Evolutionary conservation across 1,140 invertebrate genomes (phyloP).

Genomic region (Drosophila mojavensis): DNA sequence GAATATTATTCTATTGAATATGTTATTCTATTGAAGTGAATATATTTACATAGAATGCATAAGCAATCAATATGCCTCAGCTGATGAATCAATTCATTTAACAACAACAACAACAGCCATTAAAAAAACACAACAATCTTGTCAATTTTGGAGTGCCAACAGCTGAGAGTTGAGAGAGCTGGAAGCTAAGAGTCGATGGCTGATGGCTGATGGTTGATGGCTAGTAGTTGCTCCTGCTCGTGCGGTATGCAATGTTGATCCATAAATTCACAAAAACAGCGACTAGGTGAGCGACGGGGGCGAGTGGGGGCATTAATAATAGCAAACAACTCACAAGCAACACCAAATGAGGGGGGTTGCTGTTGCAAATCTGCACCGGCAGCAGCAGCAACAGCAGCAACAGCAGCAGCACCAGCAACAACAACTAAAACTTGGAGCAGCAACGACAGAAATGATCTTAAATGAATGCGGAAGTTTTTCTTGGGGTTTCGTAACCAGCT

Average conservation of each 20-base stretch:
- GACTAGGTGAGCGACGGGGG: slow-evolving; percentile 32
- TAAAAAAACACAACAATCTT: slow-evolving; percentile 53
- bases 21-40: neutral
- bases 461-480: slow-evolving; percentile 84
- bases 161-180: slow-evolving; percentile 25
- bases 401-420: slow-evolving; percentile 46
- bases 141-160: slow-evolving; percentile 61
- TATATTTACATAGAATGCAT: neutral
- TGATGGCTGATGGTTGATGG: slow-evolving; percentile 21
- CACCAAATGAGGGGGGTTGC: slow-evolving; percentile 73
- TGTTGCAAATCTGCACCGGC: slow-evolving; percentile 70
- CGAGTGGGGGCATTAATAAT: slow-evolving; percentile 70
- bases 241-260: slow-evolving; percentile 66
- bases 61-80: neutral
- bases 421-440: slow-evolving; percentile 72
- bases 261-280: slow-evolving; percentile 68
- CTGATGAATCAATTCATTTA: slow-evolving; percentile 24
- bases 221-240: slow-evolving; percentile 42
- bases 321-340: slow-evolving; percentile 71
- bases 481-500: slow-evolving; percentile 83
- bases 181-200: slow-evolving; percentile 13
- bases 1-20: too few relatives aligned
- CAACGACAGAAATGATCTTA: slow-evolving; percentile 84
- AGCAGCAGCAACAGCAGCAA: slow-evolving; percentile 61
- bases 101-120: slow-evolving; percentile 37